These are phyloP conservation scores for Xiphorhynchus erythropygius DNA, from an alignment of 2,797 vertebrate genomes.

Conservation along the genomic window DNA sequence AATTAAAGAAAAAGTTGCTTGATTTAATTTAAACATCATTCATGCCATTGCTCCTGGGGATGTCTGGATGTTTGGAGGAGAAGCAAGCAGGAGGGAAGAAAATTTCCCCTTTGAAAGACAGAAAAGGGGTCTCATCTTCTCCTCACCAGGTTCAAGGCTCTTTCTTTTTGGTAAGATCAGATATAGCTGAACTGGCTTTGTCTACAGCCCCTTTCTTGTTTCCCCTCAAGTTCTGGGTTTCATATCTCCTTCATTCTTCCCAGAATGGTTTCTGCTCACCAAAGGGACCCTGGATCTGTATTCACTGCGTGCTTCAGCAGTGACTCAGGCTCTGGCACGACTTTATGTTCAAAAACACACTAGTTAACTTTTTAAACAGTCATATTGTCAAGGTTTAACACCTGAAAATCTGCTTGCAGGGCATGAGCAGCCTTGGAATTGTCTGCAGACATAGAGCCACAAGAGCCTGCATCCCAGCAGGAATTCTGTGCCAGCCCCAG, in stretches of 20 bases:
- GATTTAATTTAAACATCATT: neutral
- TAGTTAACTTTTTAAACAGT: neutral
- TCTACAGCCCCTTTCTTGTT: neutral
- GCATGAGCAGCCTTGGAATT: neutral
- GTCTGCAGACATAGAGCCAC: neutral
- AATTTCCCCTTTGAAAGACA: neutral
- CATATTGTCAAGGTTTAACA: neutral
- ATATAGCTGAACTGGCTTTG: neutral
- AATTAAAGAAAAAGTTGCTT: neutral
- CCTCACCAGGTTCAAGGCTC: neutral
- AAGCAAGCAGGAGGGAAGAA: neutral
- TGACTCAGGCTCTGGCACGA: neutral
- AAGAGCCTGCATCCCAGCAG: neutral
- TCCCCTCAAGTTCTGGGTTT: neutral
- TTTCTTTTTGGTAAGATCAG: neutral
- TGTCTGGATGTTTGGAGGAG: neutral
- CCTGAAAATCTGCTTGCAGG: neutral
- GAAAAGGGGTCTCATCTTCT: neutral
- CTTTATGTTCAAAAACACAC: neutral
- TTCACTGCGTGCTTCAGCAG: neutral
- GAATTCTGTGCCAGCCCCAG: neutral
- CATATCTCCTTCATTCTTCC: neutral
- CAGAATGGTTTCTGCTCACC: neutral
- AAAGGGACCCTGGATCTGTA: neutral
- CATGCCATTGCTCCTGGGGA: neutral